Evolutionary conservation across 2,888 invertebrate genomes (phyloP).

Genomic region (Agrochola litura): DNA sequence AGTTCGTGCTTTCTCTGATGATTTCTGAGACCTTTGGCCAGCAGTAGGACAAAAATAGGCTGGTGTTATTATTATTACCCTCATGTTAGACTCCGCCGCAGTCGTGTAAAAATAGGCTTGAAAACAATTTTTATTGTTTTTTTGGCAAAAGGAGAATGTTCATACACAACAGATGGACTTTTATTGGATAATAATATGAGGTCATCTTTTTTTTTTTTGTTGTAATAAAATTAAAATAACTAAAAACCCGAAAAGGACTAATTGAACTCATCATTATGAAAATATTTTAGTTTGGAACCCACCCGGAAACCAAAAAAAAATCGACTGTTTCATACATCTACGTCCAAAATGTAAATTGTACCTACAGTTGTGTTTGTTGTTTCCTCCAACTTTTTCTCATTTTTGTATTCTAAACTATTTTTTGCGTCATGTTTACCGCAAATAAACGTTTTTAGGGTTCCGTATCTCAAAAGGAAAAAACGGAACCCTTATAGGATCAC

Average conservation of each 20-base stretch:
- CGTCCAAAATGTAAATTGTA: neutral
- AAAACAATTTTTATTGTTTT: neutral
- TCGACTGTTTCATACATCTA: neutral
- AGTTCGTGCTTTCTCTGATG: too few species aligned
- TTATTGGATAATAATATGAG: neutral
- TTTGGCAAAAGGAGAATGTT: neutral
- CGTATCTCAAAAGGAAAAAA: too few species aligned
- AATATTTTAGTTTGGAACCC: neutral
- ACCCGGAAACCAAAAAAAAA: neutral
- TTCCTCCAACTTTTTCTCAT: too few species aligned
- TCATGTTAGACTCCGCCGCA: neutral
- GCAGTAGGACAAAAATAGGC: neutral
- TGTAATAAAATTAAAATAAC: neutral
- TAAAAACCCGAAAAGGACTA: neutral
- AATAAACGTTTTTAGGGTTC: too few species aligned
- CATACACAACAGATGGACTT: neutral
- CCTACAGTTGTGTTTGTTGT: too few species aligned
- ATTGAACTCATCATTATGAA: neutral
- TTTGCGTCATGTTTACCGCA: too few species aligned
- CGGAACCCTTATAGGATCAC: too few species aligned
- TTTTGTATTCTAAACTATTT: too few species aligned
- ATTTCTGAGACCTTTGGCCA: too few species aligned
- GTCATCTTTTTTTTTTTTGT: neutral
- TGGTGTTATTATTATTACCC: neutral
- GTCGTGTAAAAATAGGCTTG: neutral